phyloP scores from a whole-genome alignment of 1,140 invertebrate species.

The Chrysomallon squamiferum region DNA sequence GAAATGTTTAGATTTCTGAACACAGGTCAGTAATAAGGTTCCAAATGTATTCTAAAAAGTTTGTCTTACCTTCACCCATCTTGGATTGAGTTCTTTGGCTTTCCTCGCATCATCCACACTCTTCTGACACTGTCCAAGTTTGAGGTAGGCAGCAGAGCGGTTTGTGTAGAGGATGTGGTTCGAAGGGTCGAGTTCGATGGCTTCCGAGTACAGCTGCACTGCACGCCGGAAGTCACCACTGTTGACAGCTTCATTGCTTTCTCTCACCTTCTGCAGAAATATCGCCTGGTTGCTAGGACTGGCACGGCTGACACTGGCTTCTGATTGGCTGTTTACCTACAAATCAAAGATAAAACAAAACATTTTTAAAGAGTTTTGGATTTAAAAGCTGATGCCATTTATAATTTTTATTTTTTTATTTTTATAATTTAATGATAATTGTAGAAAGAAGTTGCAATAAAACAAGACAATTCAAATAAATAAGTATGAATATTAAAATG shows the following conservation, averaged over 20 bases:
- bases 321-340: no score
- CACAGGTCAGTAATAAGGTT: no score
- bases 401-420: no score
- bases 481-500: no score
- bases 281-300: constrained; percentile 31
- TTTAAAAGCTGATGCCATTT: no score
- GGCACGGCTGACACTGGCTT: background rate
- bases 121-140: constrained; percentile 74
- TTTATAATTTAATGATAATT: no score
- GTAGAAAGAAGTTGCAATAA: no score
- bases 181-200: constrained; percentile 76
- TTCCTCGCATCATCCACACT: constrained; percentile 85
- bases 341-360: no score
- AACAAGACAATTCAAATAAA: no score
- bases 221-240: constrained; percentile 80
- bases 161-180: constrained; percentile 92
- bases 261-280: constrained; percentile 55
- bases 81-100: constrained; percentile 79
- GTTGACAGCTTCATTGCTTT: constrained; percentile 83
- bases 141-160: constrained; percentile 85
- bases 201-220: constrained; percentile 79
- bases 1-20: no score
- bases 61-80: constrained; percentile 81
- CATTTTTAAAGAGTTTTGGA: no score
- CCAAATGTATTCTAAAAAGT: no score